A percentile compares a stretch with the other conserved stretches of the same genome.
phyloP scores from a whole-genome alignment of 2,888 invertebrate species.

The Cerastoderma edule region DNA sequence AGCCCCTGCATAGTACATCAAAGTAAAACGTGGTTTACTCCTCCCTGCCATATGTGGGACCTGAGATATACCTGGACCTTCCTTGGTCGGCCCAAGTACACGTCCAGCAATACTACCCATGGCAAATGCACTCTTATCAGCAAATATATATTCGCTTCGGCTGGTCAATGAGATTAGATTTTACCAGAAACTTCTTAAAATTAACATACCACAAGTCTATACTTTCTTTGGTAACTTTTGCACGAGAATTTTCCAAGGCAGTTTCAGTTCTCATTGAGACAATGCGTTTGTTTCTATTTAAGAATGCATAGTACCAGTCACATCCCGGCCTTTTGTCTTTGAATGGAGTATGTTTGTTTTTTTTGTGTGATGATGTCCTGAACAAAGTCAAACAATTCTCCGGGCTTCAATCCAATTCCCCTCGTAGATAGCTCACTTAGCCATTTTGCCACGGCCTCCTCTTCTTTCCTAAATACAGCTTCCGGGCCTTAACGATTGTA shows the following conservation, averaged over 20 bases:
- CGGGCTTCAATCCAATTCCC: too few species aligned
- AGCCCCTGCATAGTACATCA: constrained; percentile 43
- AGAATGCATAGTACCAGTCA: constrained; percentile 46
- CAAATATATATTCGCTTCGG: constrained; percentile 46
- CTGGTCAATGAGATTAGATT: constrained; percentile 30
- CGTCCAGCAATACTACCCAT: constrained; percentile 32
- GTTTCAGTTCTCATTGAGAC: constrained; percentile 31
- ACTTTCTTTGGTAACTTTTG: constrained; percentile 33
- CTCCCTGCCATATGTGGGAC: constrained; percentile 41
- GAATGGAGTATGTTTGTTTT: constrained; percentile 35
- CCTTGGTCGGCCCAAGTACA: constrained; percentile 29
- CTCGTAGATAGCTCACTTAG: too few species aligned
- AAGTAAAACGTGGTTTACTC: constrained; percentile 39
- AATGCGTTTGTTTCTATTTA: constrained; percentile 36
- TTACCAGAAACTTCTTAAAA: constrained; percentile 30
- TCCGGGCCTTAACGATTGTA: not conserved
- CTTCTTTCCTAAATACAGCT: not conserved
- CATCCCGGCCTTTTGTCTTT: constrained; percentile 33
- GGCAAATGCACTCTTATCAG: constrained; percentile 36
- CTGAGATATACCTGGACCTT: not conserved
- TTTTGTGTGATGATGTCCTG: constrained; percentile 6
- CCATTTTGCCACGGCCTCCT: too few species aligned
- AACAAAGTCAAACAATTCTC: too few species aligned
- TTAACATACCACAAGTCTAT: constrained; percentile 41
- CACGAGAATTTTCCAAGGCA: constrained; percentile 32